Evolutionary conservation across 2,888 invertebrate species (phyloP).

Genomic region (Magallana nippona): DNA sequence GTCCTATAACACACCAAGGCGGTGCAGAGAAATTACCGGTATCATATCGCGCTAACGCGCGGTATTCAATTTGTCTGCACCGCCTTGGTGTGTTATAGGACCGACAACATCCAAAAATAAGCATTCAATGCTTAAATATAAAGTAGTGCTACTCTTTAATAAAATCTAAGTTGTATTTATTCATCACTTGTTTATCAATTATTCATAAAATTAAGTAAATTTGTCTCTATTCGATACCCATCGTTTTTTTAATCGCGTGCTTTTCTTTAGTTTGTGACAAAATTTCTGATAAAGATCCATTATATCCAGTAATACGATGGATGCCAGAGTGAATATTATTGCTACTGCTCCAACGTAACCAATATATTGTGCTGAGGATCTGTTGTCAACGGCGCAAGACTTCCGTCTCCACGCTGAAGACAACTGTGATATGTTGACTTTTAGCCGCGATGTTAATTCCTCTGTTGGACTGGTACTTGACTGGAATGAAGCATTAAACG

Average conservation of each 20-base stretch:
- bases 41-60: too few relatives aligned
- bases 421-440: background rate
- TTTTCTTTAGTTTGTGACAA: background rate
- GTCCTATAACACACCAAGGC: too few relatives aligned
- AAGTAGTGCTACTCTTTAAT: too few relatives aligned
- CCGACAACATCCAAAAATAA: too few relatives aligned
- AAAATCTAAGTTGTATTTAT: too few relatives aligned
- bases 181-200: background rate
- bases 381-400: background rate
- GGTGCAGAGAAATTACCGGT: too few relatives aligned
- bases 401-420: background rate
- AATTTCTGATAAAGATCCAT: constrained; percentile 8
- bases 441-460: background rate
- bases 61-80: too few relatives aligned
- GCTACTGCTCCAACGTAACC: constrained; percentile 7
- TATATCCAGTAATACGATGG: background rate
- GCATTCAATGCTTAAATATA: too few relatives aligned
- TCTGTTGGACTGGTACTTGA: background rate
- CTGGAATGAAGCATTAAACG: background rate
- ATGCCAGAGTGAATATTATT: background rate
- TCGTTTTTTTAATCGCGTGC: background rate
- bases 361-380: background rate
- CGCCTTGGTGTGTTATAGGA: too few relatives aligned
- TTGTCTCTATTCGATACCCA: background rate
- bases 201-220: background rate